Evolutionary conservation across 2,797 vertebrate genomes (phyloP), one percentile per base, ranked within the genome.

Genomic region (Buceros bicornis): DNA sequence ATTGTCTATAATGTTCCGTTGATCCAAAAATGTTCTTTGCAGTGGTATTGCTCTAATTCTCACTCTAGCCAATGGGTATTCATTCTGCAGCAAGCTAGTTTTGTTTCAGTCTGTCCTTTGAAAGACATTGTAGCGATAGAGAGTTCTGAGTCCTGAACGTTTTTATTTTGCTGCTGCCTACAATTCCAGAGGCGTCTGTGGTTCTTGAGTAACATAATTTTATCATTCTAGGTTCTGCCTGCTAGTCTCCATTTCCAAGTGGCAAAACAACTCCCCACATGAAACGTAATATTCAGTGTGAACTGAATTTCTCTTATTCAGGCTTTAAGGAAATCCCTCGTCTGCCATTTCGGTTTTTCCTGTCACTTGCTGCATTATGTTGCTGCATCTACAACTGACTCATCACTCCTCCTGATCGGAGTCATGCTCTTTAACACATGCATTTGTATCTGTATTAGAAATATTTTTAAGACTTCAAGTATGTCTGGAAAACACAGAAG

Each of bases 401-500:
- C 77, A 78, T 61, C 4, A 3, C 45, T 66, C 42, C 45, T 91
- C 67, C 54, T 87, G 70, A 79, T 82, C 33, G 70, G 64, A 94
- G 53, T 50, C 42, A 20, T 45, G 57, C 13, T 54, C 14, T 90
- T 79, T 90, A 89, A 76, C 57, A 43, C 20, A 15, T 65, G 40
- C 20, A 8, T 67, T 74, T 64, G 6, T 85, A 37, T 77, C 56
- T 54, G 6, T 35, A 31, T 35, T 43, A 70, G 65, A 91, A 96
- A 76, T 79, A 74, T 80, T 92, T 96, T 76, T 35, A 86, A 66
- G 19, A 50, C 21, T 81, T 92, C 50, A 84, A 87, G 58, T 83
- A 54, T 77, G 74, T 83, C 88, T 90, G 89, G 69, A 93, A 93
- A 83, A 91, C 3, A 31, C 48, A 64, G 71, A 94, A 87, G 48